These are phyloP conservation scores for Cyanoramphus novaezelandiae DNA, from an alignment of 2,113 vertebrate species.

Conservation along the genomic window DNA sequence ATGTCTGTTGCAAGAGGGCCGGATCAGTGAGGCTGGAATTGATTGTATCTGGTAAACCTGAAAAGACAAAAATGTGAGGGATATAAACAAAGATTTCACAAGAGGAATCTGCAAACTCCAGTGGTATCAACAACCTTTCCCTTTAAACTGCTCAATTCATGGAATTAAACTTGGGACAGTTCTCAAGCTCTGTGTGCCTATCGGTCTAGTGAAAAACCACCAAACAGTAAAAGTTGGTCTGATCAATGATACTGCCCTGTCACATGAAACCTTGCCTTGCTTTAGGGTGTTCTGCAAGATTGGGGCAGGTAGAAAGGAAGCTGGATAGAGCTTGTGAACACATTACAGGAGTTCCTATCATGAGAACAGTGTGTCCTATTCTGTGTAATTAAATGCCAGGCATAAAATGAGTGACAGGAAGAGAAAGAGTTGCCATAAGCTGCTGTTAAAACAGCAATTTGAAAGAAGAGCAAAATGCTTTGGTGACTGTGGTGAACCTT, in stretches of 20 bases:
- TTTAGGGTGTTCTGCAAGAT: background rate
- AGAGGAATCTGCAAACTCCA: background rate
- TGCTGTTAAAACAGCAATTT: background rate
- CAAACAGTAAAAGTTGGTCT: background rate
- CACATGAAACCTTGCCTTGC: background rate
- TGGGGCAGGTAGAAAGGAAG: background rate
- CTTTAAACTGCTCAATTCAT: background rate
- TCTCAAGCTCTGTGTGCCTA: background rate
- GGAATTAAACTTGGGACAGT: background rate
- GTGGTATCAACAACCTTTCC: background rate
- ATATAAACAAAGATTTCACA: background rate
- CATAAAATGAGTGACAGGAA: background rate
- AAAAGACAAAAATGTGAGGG: background rate
- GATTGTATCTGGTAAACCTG: background rate
- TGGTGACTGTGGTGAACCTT: background rate
- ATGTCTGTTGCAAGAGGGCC: background rate
- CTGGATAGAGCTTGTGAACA: background rate
- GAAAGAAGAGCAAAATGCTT: background rate
- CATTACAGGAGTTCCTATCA: background rate
- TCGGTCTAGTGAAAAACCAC: background rate
- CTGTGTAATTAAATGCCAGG: background rate
- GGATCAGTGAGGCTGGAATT: background rate
- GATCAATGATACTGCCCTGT: fast-evolving
- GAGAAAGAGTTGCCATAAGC: background rate
- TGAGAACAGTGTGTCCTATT: background rate